Percentiles rank a stretch among this genome's conserved stretches.
phyloP scores from a whole-genome alignment of 2,888 invertebrate genomes.

The Hoplodrina ambigua region DNA sequence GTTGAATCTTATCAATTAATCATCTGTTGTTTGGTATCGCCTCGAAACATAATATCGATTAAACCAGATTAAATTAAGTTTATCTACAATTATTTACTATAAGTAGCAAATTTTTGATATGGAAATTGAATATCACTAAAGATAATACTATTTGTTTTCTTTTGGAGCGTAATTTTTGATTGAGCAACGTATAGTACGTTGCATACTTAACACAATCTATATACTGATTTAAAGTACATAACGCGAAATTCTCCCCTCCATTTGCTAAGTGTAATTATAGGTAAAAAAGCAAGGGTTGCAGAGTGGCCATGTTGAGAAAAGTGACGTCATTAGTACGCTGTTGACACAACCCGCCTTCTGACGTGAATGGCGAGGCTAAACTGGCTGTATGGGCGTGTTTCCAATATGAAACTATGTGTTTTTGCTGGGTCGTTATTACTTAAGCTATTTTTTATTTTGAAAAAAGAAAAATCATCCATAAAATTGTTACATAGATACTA shows the following conservation, averaged over 20 bases:
- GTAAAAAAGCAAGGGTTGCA: conserved; percentile 79
- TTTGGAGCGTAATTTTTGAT: conserved; percentile 4
- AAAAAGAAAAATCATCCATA: background rate
- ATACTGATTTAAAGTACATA: conserved; percentile 60
- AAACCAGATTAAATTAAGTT: conserved; percentile 18
- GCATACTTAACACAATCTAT: conserved; percentile 46
- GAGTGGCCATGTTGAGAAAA: conserved; percentile 85
- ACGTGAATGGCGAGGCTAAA: conserved; percentile 78
- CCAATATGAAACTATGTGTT: conserved; percentile 65
- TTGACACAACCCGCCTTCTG: conserved; percentile 87
- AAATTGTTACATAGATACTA: background rate
- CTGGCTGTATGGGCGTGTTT: conserved; percentile 79
- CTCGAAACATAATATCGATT: conserved; percentile 5
- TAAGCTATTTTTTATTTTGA: conserved; percentile 28
- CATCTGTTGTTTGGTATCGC: conserved; percentile 7
- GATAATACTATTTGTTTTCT: conserved; percentile 1
- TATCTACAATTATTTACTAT: conserved; percentile 29
- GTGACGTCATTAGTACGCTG: conserved; percentile 87
- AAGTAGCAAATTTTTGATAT: conserved; percentile 12
- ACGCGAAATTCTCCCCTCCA: conserved; percentile 63
- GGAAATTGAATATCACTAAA: background rate
- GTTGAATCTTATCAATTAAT: conserved; percentile 28
- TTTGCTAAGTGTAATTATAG: conserved; percentile 79
- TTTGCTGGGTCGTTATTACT: conserved; percentile 53
- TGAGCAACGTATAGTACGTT: conserved; percentile 9